Conservation (phyloP, 2,888 invertebrate genomes). For the Cerastoderma edule region DNA sequence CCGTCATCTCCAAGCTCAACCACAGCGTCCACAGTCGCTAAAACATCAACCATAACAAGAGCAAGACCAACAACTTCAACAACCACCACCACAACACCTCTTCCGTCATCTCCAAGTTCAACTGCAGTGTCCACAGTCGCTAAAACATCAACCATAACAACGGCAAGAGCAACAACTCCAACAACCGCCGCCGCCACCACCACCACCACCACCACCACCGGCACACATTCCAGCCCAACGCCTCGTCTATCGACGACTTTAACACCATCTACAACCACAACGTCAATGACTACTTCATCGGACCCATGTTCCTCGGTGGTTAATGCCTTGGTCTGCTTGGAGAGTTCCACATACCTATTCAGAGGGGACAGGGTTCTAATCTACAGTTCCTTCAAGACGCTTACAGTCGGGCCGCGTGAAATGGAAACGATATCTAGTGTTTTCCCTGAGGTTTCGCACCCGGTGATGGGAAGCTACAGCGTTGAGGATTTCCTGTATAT, state of each 20-base stretch:
- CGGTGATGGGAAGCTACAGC: not conserved
- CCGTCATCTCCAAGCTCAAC: no score
- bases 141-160: no score
- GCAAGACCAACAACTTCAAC: not conserved
- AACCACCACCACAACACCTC: no score
- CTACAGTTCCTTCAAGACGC: not conserved
- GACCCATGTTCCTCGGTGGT: constrained; percentile 1
- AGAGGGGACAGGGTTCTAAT: not conserved
- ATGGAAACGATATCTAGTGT: not conserved
- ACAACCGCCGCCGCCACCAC: no score
- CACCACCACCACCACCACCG: no score
- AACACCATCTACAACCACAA: not conserved
- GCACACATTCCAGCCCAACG: no score
- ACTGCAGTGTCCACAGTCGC: no score
- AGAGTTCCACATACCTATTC: not conserved
- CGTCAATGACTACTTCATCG: not conserved
- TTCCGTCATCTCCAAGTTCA: no score
- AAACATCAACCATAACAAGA: not conserved
- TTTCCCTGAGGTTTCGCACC: constrained; percentile 5
- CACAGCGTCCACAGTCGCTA: no score
- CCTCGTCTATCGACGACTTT: no score
- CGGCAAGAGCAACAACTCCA: no score
- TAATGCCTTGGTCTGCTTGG: not conserved
- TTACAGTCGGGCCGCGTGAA: not conserved
- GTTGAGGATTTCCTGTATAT: not conserved